phyloP scores from a whole-genome alignment of 2,797 vertebrate genomes.

The Bradypodion pumilum region DNA sequence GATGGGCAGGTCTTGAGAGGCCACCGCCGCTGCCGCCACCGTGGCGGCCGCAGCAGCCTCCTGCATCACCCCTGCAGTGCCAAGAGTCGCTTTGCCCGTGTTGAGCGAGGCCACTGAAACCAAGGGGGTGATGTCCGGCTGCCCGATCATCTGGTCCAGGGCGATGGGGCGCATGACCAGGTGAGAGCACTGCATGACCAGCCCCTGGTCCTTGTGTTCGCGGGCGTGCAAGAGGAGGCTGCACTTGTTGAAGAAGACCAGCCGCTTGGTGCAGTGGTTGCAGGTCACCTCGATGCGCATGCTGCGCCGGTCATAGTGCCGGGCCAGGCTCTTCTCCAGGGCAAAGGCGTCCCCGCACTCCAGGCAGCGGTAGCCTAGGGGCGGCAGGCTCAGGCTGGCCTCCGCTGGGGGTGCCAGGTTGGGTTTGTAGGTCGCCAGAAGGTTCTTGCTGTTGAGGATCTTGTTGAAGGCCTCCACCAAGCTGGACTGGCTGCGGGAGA shows the following conservation, averaged over 20 bases:
- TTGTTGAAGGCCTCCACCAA: constrained; percentile 96
- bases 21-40: background rate
- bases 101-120: constrained; percentile 66
- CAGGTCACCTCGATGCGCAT: constrained; percentile 97
- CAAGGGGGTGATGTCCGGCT: constrained; percentile 82
- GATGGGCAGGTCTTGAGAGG: constrained; percentile 73
- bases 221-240: constrained; percentile 93
- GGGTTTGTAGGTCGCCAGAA: constrained; percentile 90
- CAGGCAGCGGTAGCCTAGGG: constrained; percentile 89
- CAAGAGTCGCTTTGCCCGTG: constrained; percentile 36
- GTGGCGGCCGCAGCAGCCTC: background rate
- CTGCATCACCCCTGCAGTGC: constrained; percentile 36
- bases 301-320: constrained; percentile 94
- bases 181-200: constrained; percentile 98
- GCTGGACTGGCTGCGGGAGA: constrained; percentile 92
- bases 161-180: constrained; percentile 93
- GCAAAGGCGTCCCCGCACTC: constrained; percentile 95
- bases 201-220: constrained; percentile 94
- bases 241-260: constrained; percentile 98
- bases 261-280: constrained; percentile 92
- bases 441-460: constrained; percentile 96
- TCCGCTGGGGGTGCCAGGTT: constrained; percentile 86
- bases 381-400: constrained; percentile 86
- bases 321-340: constrained; percentile 89
- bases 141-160: constrained; percentile 94